phyloP scores from a whole-genome alignment of 2,113 vertebrate species.

The Clarias magur region DNA sequence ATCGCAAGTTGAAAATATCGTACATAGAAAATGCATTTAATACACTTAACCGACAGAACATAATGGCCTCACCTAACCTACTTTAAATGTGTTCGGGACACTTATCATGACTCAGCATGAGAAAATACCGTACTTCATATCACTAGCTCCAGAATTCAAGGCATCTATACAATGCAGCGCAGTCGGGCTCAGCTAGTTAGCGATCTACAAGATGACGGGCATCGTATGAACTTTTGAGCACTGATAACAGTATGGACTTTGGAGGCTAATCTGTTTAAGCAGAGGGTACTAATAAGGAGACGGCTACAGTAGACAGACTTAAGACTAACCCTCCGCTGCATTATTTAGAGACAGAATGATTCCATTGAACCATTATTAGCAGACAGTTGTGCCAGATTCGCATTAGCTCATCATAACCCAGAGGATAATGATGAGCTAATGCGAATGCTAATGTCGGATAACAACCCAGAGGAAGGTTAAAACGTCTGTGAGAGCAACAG shows the following conservation, averaged over 20 bases:
- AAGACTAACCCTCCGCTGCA: background rate
- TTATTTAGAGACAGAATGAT: background rate
- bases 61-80: too few species aligned
- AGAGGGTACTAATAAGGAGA: background rate
- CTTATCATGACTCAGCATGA: too few species aligned
- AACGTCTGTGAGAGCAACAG: background rate
- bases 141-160: too few species aligned
- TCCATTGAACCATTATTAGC: background rate
- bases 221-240: background rate
- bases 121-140: too few species aligned
- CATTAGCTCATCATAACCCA: background rate
- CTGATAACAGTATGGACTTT: background rate
- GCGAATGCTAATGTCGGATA: too few species aligned
- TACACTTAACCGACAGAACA: too few species aligned
- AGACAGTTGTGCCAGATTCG: background rate
- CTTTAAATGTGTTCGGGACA: too few species aligned
- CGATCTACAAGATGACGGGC: background rate
- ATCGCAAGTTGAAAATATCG: too few species aligned
- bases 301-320: background rate
- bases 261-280: background rate
- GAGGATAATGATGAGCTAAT: too few species aligned
- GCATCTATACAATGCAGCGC: background rate
- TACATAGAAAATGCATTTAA: too few species aligned
- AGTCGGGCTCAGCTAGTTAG: background rate
- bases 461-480: background rate